Evolutionary conservation across 2,113 vertebrate species (phyloP), one percentile per base, ranked within the genome.

Genomic region (Platichthys stellatus): DNA sequence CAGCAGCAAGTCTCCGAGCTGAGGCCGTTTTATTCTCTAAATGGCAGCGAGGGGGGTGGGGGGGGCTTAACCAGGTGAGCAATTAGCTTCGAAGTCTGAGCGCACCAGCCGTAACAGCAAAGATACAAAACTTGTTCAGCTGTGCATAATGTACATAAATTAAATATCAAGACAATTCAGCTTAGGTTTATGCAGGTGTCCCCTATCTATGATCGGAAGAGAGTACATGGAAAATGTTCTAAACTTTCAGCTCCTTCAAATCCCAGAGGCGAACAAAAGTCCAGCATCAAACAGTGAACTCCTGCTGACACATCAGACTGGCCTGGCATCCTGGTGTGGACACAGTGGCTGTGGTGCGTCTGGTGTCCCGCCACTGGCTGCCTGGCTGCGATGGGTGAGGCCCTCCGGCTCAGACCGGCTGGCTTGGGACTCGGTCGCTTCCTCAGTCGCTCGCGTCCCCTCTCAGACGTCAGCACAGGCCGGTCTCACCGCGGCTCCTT

Each of bases 391-490:
- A 85, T 51, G 90, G 91, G 90, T 86, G 90, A 92, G 92, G 90
- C 87, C 70, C 81, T 83, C 84, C 53, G 20, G 72, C 64, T 88
- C 87, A 85, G 88, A 87, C 86, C 80, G 80, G 74, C 87, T 86
- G 90, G 89, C 84, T 83, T 53, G 28, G 68, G 71, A 68, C 80
- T 84, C 38, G 28, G 78, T 84, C 40, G 73, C 78, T 72, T 70
- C 60, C 66, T 86, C 78, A 21, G 86, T 81, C 61, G 67, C 71
- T 86, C 54, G 61, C 56, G 28, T 90, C 83, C 85, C 85, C 76
- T 68, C 82, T 85, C 89, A 93, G 94, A 95, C 93, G 93, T 95
- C 93, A 94, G 92, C 72, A 83, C 85, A 83, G 91, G 87, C 84
- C 79, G 76, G 78, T 90, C 87, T 92, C 88, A 92, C 92, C 90